phyloP scores from a whole-genome alignment of 2,888 invertebrate species.

The Crematogaster levior region DNA sequence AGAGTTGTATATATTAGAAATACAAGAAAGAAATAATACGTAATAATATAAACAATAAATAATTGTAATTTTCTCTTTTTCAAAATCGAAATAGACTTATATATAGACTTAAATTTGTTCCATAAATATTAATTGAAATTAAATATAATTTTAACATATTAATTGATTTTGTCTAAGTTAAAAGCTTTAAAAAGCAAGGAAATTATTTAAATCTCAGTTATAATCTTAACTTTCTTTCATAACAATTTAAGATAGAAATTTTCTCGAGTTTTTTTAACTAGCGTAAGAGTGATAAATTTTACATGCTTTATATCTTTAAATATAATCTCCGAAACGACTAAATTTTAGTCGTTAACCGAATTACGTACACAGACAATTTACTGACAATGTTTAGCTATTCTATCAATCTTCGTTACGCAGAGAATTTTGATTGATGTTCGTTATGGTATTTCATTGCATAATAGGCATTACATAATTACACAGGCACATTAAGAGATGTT shows the following conservation, averaged over 20 bases:
- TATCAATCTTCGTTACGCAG: slow-evolving; percentile 25
- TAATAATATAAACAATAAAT: not conserved
- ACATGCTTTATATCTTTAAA: not conserved
- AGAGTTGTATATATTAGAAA: not conserved
- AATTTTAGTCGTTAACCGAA: not conserved
- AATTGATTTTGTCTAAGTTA: too few species aligned
- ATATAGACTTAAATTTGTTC: not conserved
- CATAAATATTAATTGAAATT: not conserved
- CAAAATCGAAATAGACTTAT: not conserved
- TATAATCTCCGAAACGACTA: not conserved
- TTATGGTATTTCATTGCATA: slow-evolving; percentile 10
- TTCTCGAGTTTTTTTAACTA: not conserved
- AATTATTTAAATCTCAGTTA: not conserved
- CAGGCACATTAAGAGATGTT: too few species aligned
- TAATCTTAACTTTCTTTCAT: too few species aligned
- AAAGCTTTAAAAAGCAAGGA: too few species aligned
- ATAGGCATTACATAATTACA: too few species aligned
- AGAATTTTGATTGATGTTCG: slow-evolving; percentile 21
- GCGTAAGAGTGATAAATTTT: not conserved
- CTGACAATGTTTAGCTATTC: not conserved
- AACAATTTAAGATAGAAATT: not conserved
- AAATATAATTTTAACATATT: too few species aligned
- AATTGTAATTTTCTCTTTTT: not conserved
- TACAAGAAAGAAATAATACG: not conserved
- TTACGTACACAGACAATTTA: not conserved